Conservation (phyloP, 2,888 invertebrate genomes). For the Callimorpha dominula region DNA sequence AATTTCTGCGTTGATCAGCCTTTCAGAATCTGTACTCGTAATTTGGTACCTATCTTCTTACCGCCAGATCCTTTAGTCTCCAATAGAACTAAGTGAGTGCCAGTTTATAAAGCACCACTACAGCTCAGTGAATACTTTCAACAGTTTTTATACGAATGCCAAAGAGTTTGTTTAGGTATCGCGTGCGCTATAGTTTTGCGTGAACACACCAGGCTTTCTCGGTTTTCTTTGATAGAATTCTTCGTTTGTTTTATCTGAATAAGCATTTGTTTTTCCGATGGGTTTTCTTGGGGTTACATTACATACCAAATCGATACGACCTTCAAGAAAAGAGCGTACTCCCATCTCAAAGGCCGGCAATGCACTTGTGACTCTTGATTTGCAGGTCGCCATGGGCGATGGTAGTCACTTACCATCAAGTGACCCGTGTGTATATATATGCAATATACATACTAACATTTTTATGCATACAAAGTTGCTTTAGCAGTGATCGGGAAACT, state of each 20-base stretch:
- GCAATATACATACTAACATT: no score
- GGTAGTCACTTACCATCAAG: no score
- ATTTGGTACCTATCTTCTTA: background rate
- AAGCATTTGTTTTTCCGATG: slow-evolving; percentile 24
- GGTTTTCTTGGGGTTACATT: slow-evolving; percentile 9
- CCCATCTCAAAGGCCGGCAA: no score
- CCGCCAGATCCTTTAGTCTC: slow-evolving; percentile 2
- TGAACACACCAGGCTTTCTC: slow-evolving; percentile 52
- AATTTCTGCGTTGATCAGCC: no score
- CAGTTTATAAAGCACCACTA: slow-evolving; percentile 49
- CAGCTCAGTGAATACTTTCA: slow-evolving; percentile 47
- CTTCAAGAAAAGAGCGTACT: no score
- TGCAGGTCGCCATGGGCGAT: no score
- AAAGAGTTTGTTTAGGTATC: slow-evolving; percentile 42
- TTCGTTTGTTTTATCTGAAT: slow-evolving; percentile 32
- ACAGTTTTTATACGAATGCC: slow-evolving; percentile 56
- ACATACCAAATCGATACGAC: no score
- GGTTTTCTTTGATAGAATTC: slow-evolving; percentile 51
- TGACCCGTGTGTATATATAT: no score
- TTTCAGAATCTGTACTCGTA: no score
- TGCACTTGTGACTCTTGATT: no score
- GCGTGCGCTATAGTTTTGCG: slow-evolving; percentile 53
- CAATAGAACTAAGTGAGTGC: slow-evolving; percentile 32
- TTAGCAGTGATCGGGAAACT: no score
- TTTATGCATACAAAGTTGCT: no score